phyloP scores from a whole-genome alignment of 1,140 invertebrate species.

The Drosophila sproati region DNA sequence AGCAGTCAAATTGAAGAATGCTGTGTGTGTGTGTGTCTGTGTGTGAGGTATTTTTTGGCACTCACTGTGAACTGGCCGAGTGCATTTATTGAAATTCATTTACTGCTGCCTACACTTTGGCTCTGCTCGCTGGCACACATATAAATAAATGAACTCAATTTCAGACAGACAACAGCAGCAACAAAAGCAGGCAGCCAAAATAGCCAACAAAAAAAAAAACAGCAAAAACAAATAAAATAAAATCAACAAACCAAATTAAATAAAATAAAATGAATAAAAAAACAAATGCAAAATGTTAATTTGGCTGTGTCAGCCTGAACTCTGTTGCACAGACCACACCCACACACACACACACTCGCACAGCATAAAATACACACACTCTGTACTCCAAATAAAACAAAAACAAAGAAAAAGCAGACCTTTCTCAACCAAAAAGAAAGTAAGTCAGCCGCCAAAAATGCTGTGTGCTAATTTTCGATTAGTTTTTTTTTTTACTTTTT shows the following conservation, averaged over 20 bases:
- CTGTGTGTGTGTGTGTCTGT: not conserved
- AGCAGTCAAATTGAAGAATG: not conserved
- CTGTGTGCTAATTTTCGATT: slow-evolving; percentile 27
- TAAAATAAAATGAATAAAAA: slow-evolving; percentile 6
- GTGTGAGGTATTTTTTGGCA: slow-evolving; percentile 14
- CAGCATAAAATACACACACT: not conserved
- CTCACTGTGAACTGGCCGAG: slow-evolving; percentile 17
- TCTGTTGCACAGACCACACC: not conserved
- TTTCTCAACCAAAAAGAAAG: slow-evolving; percentile 77
- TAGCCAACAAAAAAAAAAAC: slow-evolving; percentile 20
- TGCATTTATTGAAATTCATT: slow-evolving; percentile 62
- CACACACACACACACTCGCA: not conserved
- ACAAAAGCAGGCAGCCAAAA: slow-evolving; percentile 36
- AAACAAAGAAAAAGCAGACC: slow-evolving; percentile 38
- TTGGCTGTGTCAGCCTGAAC: slow-evolving; percentile 12
- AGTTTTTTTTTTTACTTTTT: slow-evolving; percentile 3
- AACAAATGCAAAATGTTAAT: slow-evolving; percentile 15
- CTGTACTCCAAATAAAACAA: not conserved
- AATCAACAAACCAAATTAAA: slow-evolving; percentile 23
- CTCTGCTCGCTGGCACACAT: slow-evolving; percentile 24
- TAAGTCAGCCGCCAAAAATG: slow-evolving; percentile 49
- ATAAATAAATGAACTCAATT: slow-evolving; percentile 76
- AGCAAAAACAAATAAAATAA: not conserved
- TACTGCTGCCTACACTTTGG: slow-evolving; percentile 36
- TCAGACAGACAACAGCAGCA: slow-evolving; percentile 22